Evolutionary conservation across 2,888 invertebrate genomes (phyloP).

Genomic region (Halictus ligatus): DNA sequence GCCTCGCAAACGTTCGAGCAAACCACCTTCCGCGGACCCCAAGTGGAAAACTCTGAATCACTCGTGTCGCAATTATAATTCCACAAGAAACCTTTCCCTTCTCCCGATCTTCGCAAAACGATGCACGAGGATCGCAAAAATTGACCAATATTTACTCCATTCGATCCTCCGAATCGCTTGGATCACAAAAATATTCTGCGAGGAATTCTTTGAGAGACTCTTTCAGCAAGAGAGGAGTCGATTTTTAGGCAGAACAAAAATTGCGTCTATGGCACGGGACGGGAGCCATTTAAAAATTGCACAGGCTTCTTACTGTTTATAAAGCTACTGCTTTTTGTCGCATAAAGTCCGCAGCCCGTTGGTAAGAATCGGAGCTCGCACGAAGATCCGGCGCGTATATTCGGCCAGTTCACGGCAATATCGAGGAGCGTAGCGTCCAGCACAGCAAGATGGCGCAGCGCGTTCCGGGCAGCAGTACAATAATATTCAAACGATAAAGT

Average conservation of each 20-base stretch:
- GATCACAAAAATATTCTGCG: no score
- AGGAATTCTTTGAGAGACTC: no score
- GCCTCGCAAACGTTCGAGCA: background rate
- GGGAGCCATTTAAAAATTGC: background rate
- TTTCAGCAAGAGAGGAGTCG: background rate
- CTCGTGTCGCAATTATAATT: background rate
- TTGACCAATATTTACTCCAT: no score
- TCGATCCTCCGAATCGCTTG: no score
- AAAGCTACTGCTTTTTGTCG: background rate
- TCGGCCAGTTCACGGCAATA: background rate
- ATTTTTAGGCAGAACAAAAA: no score
- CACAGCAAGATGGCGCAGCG: background rate
- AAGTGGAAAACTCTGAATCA: background rate
- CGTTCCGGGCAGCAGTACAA: background rate
- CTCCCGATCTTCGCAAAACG: no score
- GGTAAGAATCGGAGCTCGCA: background rate
- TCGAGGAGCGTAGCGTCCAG: background rate
- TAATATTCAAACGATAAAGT: constrained; percentile 4
- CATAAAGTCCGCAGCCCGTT: background rate
- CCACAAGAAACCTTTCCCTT: no score
- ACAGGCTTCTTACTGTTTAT: background rate
- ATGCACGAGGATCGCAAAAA: no score
- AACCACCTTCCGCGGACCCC: background rate
- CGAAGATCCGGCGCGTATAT: background rate
- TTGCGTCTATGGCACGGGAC: no score